Percentiles rank a stretch among this genome's conserved stretches.
phyloP scores from a whole-genome alignment of 1,140 invertebrate genomes.

The Megathymus violae region DNA sequence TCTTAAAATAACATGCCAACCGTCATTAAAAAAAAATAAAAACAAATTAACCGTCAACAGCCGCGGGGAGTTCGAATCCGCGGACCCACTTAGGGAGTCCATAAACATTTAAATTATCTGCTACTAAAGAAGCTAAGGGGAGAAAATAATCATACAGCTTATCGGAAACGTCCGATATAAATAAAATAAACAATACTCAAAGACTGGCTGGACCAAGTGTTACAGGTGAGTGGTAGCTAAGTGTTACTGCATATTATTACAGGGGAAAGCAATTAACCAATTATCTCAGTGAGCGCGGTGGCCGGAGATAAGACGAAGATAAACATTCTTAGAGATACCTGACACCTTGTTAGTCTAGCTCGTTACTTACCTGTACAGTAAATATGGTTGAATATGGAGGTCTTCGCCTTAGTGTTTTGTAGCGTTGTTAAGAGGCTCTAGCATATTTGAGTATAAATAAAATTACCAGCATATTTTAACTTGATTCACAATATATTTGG shows the following conservation, averaged over 20 bases:
- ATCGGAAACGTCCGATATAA: constrained; percentile 40
- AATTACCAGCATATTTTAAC: not conserved
- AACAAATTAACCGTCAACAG: constrained; percentile 14
- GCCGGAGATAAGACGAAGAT: constrained; percentile 56
- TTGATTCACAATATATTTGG: too few species aligned
- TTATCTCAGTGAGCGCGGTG: constrained; percentile 52
- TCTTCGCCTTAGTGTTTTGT: not conserved
- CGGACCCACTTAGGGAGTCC: constrained; percentile 14
- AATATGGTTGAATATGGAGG: constrained; percentile 15
- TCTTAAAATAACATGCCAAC: too few species aligned
- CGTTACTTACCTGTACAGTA: constrained; percentile 30
- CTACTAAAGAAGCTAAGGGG: constrained; percentile 33
- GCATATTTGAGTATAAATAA: not conserved
- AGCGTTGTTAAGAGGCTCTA: not conserved
- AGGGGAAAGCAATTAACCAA: constrained; percentile 75
- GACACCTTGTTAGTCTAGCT: constrained; percentile 61
- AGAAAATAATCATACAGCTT: constrained; percentile 36
- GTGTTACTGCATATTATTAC: constrained; percentile 61
- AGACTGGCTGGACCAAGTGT: constrained; percentile 32
- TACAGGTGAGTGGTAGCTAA: constrained; percentile 37
- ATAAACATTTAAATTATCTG: constrained; percentile 34
- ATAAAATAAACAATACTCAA: constrained; percentile 44
- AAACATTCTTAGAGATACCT: constrained; percentile 62
- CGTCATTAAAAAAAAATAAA: not conserved
- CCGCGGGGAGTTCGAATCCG: constrained; percentile 1